Percentiles rank a stretch among this genome's conserved stretches.
Conservation (phyloP, 2,888 invertebrate species). For the Nephrocerus scutellatus region DNA sequence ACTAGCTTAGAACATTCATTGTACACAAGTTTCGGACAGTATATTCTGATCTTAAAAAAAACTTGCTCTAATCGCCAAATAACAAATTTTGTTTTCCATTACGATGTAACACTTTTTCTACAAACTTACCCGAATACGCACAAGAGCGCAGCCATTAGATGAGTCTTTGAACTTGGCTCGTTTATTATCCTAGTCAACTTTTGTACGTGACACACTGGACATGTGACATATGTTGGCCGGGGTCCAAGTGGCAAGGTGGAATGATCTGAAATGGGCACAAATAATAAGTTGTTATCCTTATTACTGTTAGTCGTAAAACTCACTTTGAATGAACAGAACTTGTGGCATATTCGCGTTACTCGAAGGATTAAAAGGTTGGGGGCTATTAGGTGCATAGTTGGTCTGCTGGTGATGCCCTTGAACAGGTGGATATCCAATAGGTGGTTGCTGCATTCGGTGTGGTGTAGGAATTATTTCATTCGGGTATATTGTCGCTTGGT, state of each 20-base stretch:
- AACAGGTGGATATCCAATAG: constrained; percentile 17
- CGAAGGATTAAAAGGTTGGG: constrained; percentile 10
- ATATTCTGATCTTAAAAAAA: too few species aligned
- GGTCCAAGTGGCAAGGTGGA: constrained; percentile 34
- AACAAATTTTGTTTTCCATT: too few species aligned
- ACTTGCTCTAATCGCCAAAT: too few species aligned
- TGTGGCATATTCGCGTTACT: too few species aligned
- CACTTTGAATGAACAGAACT: constrained; percentile 41
- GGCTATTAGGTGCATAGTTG: constrained; percentile 8
- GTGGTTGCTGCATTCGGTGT: constrained; percentile 5
- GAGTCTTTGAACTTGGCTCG: constrained; percentile 38
- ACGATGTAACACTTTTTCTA: background rate
- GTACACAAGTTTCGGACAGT: too few species aligned
- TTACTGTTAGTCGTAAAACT: constrained; percentile 20
- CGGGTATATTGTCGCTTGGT: constrained; percentile 32
- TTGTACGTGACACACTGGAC: constrained; percentile 38
- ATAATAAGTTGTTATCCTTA: background rate
- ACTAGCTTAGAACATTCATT: too few species aligned
- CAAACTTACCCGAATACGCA: constrained; percentile 41
- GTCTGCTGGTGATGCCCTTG: constrained; percentile 12
- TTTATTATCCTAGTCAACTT: constrained; percentile 39
- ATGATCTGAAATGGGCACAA: constrained; percentile 27
- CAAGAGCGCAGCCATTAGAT: constrained; percentile 38
- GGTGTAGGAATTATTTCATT: too few species aligned
- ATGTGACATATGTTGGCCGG: constrained; percentile 33